Evolutionary conservation across 1,140 invertebrate genomes (phyloP).

Genomic region (Fopius arisanus): DNA sequence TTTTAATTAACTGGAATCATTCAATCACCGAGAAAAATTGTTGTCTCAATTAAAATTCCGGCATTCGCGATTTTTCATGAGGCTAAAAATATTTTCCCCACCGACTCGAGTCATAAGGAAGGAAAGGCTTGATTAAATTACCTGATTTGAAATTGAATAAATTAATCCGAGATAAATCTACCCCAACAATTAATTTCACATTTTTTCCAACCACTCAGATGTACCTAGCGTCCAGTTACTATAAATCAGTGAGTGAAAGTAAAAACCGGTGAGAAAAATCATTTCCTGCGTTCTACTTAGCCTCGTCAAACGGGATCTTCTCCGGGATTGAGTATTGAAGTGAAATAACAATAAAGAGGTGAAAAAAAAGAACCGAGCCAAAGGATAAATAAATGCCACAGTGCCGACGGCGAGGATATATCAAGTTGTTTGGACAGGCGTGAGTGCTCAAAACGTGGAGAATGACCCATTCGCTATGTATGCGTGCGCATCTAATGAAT

Average conservation of each 20-base stretch:
- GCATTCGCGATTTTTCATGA: too few relatives aligned
- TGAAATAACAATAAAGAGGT: not conserved
- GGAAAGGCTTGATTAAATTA: not conserved
- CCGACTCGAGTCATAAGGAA: not conserved
- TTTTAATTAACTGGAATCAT: not conserved
- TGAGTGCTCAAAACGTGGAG: not conserved
- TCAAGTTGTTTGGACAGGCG: conserved; percentile 3
- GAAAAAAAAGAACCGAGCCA: not conserved
- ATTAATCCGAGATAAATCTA: not conserved
- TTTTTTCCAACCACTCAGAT: not conserved
- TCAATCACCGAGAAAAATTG: not conserved
- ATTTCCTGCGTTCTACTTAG: conserved; percentile 28
- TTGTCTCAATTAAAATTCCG: too few relatives aligned
- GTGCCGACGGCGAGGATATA: not conserved
- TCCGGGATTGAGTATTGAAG: conserved; percentile 1
- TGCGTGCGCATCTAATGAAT: not conserved
- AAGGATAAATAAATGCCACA: conserved; percentile 6
- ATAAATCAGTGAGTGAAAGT: conserved; percentile 23
- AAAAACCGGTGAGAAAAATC: conserved; percentile 19
- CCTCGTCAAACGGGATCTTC: conserved; percentile 21
- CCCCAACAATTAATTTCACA: not conserved
- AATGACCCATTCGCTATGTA: not conserved
- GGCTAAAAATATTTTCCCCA: not conserved
- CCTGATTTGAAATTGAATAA: not conserved
- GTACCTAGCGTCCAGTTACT: not conserved